Evolutionary conservation across 2,797 vertebrate species (phyloP), one percentile per base, ranked within the genome.

Genomic region (Hemibagrus guttatus): DNA sequence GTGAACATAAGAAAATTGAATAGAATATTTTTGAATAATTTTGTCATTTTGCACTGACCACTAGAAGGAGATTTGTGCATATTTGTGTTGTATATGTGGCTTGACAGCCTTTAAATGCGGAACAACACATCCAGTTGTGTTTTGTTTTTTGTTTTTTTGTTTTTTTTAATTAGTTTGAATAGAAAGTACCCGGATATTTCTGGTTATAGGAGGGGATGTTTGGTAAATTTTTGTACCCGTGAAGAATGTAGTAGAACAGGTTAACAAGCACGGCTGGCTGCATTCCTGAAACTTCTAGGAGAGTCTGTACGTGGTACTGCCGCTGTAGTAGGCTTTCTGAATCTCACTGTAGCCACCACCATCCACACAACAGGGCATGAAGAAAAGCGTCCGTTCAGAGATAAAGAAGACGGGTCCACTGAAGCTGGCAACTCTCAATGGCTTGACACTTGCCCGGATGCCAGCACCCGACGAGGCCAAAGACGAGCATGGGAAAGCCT

Each of bases 351-450:
- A 68, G 76, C n/a, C 84, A 31, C 61, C 84, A 74, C 79, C 78
- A 78, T 12, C n/a, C 5, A 85, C 28, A 81, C 80, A 84, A 84
- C 90, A 99, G 98, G 97, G 97, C 80, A 97, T 98, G 96, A 99
- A 98, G 93, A 97, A 97, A 95, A 94, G 93, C 74, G 92, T 93
- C 12, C 96, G 96, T 91, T 94, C 94, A 42, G 98, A 99, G 88
- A 91, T 95, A 26, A 99, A 96, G 93, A 99, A 98, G 95, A 95
- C 97, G 85, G 98, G 98, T 26, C 97, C 97, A 64, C 93, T 98
- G 90, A 99, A 97, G 88, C 89, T 98, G 89, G 97, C 97, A 58
- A 97, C 96, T 17, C 96, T 97, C 26, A 99, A 99, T 42, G 98
- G 98, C 84, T 94, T 99, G 61, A 95, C 97, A 0, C 92, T 97